Conservation (phyloP, 2,888 invertebrate species). For the Drosophila mayaguana region DNA sequence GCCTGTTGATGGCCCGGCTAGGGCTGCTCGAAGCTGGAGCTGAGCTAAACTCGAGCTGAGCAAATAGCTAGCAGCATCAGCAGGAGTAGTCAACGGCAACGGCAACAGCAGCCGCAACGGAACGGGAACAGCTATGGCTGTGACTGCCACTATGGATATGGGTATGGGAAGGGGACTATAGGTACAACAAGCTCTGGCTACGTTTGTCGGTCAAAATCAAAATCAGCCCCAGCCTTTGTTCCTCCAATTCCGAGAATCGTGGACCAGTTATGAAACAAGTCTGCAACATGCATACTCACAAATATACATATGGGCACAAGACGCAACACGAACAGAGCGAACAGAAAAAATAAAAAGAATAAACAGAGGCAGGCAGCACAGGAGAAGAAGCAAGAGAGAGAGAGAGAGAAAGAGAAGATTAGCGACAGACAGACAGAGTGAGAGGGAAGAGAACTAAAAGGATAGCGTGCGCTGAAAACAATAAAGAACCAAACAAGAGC, state of each 20-base stretch:
- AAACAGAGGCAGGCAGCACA: conserved; percentile 6
- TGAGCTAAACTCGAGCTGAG: conserved; percentile 37
- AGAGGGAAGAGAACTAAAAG: conserved; percentile 14
- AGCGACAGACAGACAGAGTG: conserved; percentile 7
- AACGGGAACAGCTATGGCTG: conserved; percentile 37
- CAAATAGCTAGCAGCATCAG: conserved; percentile 23
- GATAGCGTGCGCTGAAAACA: conserved; percentile 61
- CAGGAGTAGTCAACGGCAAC: conserved; percentile 42
- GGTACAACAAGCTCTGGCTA: conserved; percentile 69
- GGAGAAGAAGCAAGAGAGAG: not conserved
- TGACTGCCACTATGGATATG: conserved; percentile 30
- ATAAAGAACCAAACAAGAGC: conserved; percentile 69
- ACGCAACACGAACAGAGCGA: conserved; percentile 7
- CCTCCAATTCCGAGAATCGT: conserved; percentile 82
- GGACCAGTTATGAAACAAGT: conserved; percentile 85
- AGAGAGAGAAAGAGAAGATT: not conserved
- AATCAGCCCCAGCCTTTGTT: conserved; percentile 79
- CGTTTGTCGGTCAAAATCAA: conserved; percentile 84
- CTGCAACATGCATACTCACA: conserved; percentile 70
- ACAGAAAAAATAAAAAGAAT: not conserved
- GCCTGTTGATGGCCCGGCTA: conserved; percentile 54
- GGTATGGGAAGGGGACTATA: not conserved
- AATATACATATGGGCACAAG: conserved; percentile 7
- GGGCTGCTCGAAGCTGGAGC: conserved; percentile 34
- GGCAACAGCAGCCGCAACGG: conserved; percentile 10